These are phyloP conservation scores for Aporrectodea caliginosa DNA, from an alignment of 1,140 invertebrate species.

Conservation along the genomic window DNA sequence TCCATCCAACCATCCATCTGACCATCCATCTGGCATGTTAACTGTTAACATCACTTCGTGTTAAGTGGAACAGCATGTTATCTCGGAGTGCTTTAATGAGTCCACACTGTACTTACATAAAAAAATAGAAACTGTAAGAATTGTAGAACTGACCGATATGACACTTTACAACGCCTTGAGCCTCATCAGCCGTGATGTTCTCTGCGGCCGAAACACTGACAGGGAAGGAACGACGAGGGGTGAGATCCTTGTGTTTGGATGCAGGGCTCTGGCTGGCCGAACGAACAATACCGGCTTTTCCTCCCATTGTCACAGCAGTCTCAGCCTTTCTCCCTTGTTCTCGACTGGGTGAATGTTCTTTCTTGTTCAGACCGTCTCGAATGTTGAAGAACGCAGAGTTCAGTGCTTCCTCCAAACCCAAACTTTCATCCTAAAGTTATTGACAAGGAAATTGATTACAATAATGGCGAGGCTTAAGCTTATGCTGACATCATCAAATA, in stretches of 20 bases:
- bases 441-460: no score
- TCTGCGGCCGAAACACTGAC: not conserved
- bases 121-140: no score
- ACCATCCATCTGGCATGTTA: no score
- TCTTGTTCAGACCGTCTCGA: not conserved
- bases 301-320: not conserved
- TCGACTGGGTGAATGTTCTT: not conserved
- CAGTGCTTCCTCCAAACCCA: not conserved
- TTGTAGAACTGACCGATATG: no score
- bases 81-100: no score
- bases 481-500: no score
- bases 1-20: no score
- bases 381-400: not conserved
- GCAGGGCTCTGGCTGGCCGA: not conserved
- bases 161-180: not conserved
- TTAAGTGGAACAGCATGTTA: no score
- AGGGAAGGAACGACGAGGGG: not conserved
- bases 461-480: no score
- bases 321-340: not conserved
- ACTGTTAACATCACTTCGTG: no score
- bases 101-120: no score
- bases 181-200: not conserved
- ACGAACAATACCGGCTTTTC: not conserved
- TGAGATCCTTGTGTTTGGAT: not conserved
- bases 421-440: not conserved